Base-by-base conservation (phyloP, 2,888 invertebrate species). In the Seira musarum region DNA sequence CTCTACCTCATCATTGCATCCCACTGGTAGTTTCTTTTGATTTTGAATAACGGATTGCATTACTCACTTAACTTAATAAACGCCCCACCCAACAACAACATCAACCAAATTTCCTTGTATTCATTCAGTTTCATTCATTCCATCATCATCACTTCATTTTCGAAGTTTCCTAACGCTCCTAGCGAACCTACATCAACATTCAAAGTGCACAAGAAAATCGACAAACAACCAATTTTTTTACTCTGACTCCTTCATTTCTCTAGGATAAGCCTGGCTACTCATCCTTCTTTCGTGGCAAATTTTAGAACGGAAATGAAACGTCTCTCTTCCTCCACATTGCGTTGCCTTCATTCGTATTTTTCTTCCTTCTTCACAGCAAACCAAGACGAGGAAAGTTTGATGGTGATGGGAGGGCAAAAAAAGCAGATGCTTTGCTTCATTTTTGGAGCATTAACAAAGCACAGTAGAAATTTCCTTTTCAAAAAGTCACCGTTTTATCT, bases 51-150 rank as follows among this genome's bases (percentile, higher is more conserved):
- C 71, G 64, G 40, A 72, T 64, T 64, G 46, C 71, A 72, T 72
- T 72, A 72, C 69, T 25, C 10, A 49, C 71, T 69, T 46, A 71
- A 77, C 30, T 67, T 78, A 61, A 79, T 73, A 79, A 79, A 72
- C 79, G 73, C 79, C 79, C 79, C 79, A 79, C 79, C 79, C 79
- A 79, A 69, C 68, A 61, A 64, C 22, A 25, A 63, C n/a, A n/a
- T n/a, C n/a, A 30, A 30, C 30, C 30, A 30, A 49, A 65, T 22
- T 24, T 46, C 25, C 17, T 49, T 63, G 19, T 5, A 40, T 49
- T 40, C 53, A 49, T 71, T 21, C 10, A 61, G 17, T 5, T 21
- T 19, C 61, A 19, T 71, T 49, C n/a, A 17, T 64, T 13, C 8
- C 40, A 40, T 30, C 69, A 30, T 53, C 22, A 21, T 65, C 46